Evolutionary conservation across 2,797 vertebrate genomes (phyloP).

Genomic region (Melopsittacus undulatus): DNA sequence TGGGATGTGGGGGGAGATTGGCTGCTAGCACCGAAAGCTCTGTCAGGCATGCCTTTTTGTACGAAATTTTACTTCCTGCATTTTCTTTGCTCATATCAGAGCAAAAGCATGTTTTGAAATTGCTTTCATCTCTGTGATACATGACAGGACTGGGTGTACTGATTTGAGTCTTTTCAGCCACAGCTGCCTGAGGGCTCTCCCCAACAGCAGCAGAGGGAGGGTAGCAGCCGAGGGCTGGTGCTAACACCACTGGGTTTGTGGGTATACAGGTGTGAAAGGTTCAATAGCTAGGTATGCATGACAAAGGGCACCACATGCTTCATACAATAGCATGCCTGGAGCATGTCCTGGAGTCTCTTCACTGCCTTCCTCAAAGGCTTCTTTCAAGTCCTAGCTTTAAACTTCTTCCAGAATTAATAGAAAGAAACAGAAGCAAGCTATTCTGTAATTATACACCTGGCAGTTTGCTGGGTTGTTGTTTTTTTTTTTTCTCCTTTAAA

Average conservation of each 20-base stretch:
- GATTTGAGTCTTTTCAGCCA: background rate
- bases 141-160: background rate
- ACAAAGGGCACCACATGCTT: background rate
- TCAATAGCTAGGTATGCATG: background rate
- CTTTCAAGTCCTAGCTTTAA: background rate
- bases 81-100: background rate
- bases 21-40: background rate
- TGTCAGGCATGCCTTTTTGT: background rate
- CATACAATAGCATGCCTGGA: background rate
- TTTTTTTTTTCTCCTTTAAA: background rate
- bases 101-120: background rate
- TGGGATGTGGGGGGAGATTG: rapidly evolving
- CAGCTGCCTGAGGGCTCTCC: background rate
- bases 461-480: background rate
- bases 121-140: background rate
- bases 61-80: background rate
- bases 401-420: background rate
- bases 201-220: rapidly evolving
- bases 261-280: background rate
- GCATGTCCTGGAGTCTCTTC: background rate
- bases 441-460: background rate
- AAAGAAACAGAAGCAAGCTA: background rate
- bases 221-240: rapidly evolving
- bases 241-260: rapidly evolving
- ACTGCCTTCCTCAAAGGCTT: background rate